Base-by-base conservation (phyloP, 1,140 invertebrate genomes). In the Conopomorpha cramerella region DNA sequence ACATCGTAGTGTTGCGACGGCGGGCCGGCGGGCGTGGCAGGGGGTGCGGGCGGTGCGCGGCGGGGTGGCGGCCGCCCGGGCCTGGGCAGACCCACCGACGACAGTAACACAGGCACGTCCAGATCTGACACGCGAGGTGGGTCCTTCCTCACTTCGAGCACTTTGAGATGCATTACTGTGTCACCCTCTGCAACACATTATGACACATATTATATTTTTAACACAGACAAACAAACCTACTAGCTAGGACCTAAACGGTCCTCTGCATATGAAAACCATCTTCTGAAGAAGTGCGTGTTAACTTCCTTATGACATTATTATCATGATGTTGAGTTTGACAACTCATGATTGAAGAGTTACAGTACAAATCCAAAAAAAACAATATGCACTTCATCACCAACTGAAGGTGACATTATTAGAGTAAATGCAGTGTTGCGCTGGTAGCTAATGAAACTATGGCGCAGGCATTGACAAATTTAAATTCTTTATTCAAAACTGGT, bases 61-160 rank as follows among this genome's bases (percentile, higher is more conserved):
- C n/a, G n/a, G n/a, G n/a, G n/a, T 0, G 36, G 49, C 0, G 54
- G 53, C 2, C 51, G 35, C 1, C 63, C 61, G 0, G 62, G 43
- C 42, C 71, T 45, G 76, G 81, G 57, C 78, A 82, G 36, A 65
- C 59, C 67, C 80, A 81, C 58, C 67, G 60, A 57, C 51, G 84
- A 81, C 26, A 90, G 78, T 51, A 96, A 86, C 18, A 96, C 84
- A 0, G 95, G 95, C 2, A 98, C 95, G 74, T 96, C 89, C 68
- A 94, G 90, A 74, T 96, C 93, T 32, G 87, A 78, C 2, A 96
- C 92, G 8, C 83, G 77, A n/a, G 84, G 81, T 2, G 94, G 93
- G 63, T 92, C 89, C n/a, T 82, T 81, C 26, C 86, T 83, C 18
- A 91, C 80, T 51, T 83, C 82, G 1, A 90, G 83, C 7, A 93